Conservation (phyloP, 1,140 invertebrate genomes). For the Acyrthosiphon pisum region DNA sequence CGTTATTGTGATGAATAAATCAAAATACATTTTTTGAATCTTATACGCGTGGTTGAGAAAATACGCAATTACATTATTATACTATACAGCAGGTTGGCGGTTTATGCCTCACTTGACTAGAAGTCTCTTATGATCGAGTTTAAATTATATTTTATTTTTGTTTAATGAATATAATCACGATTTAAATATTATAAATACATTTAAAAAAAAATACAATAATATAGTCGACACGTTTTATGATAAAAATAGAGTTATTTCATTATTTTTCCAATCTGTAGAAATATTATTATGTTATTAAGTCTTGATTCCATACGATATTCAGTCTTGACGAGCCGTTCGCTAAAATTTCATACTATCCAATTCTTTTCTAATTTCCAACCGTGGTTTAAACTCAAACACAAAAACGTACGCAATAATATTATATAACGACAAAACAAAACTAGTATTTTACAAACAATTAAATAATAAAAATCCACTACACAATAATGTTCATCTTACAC, state of each 20-base stretch:
- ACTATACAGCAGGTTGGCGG: not conserved
- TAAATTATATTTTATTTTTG: not conserved
- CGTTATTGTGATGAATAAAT: not conserved
- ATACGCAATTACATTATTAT: not conserved
- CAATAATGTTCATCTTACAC: not conserved
- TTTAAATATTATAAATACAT: not conserved
- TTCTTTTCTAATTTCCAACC: not conserved
- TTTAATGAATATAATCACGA: not conserved
- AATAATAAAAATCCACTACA: not conserved
- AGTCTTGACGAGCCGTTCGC: not conserved
- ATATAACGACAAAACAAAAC: slow-evolving; percentile 6
- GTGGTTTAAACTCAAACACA: not conserved
- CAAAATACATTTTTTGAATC: not conserved
- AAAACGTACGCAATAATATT: not conserved
- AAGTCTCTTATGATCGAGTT: not conserved
- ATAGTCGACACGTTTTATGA: not conserved
- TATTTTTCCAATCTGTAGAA: not conserved
- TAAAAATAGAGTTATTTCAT: not conserved
- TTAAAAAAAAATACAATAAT: slow-evolving; percentile 1
- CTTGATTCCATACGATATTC: not conserved
- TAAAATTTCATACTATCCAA: not conserved
- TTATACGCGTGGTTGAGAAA: not conserved
- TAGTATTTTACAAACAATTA: slow-evolving; percentile 36
- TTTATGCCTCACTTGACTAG: slow-evolving; percentile 14
- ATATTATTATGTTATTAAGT: not conserved